phyloP scores from a whole-genome alignment of 2,113 vertebrate genomes.

The Nanorana parkeri region DNA sequence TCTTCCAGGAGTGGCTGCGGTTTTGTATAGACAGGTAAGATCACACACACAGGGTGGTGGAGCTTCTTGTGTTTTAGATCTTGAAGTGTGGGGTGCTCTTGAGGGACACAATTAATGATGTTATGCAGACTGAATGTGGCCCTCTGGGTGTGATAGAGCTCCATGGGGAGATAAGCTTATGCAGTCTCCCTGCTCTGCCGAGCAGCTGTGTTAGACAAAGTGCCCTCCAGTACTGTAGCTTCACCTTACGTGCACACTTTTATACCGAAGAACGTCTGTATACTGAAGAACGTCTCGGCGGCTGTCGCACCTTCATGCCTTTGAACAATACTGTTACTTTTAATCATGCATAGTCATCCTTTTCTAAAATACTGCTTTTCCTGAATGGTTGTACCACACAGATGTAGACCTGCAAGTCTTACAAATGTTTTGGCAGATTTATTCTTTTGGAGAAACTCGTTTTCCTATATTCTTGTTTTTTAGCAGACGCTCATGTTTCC shows the following conservation, averaged over 20 bases:
- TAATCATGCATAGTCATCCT: constrained; percentile 7
- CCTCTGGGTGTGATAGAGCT: constrained; percentile 32
- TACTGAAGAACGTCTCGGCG: constrained; percentile 4
- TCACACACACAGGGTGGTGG: constrained; percentile 7
- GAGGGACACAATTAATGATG: constrained; percentile 51
- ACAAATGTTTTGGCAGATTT: not conserved
- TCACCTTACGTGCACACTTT: constrained; percentile 10
- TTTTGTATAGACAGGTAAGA: constrained; percentile 50
- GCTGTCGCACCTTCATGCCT: constrained; percentile 17
- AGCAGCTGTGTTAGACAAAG: constrained; percentile 27
- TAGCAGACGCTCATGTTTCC: not conserved
- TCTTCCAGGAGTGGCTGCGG: constrained; percentile 16
- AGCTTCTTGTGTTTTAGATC: constrained; percentile 18
- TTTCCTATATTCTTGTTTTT: not conserved
- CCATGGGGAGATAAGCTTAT: not conserved
- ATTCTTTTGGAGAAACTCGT: not conserved
- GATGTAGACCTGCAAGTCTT: constrained; percentile 15
- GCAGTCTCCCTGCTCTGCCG: constrained; percentile 35
- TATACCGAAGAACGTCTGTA: no score
- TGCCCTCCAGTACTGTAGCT: constrained; percentile 18
- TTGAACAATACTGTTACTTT: constrained; percentile 30
- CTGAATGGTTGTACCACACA: constrained; percentile 1
- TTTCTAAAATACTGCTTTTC: constrained; percentile 2
- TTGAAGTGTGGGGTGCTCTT: constrained; percentile 43
- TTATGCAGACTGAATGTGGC: constrained; percentile 51